Evolutionary conservation across 2,797 vertebrate species (phyloP), one percentile per base, ranked within the genome.

Genomic region (Synaphobranchus kaupii): DNA sequence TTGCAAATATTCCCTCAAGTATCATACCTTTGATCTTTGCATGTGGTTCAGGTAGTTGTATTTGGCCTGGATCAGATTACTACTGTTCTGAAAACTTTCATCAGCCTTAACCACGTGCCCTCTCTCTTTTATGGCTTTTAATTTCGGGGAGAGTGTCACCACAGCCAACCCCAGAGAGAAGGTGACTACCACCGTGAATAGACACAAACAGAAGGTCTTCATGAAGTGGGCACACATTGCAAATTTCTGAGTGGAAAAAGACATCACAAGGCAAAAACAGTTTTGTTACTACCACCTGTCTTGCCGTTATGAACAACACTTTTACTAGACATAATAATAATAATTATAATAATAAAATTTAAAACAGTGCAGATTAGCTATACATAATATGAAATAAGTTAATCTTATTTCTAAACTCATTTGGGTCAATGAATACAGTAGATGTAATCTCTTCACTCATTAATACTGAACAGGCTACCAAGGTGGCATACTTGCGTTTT

Each of bases 1-100:
- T 52, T 56, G 56, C 80, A 12, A 50, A n/a, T 28, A 68, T n/a
- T 2, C 54, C 5, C 0, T 0, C n/a, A 17, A 22, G 13, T 22
- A 47, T 89, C 82, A 81, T 93, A 96, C 94, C 93, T 96, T 93
- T n/a, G 94, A 93, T 84, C 92, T 93, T 22, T 87, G 28, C 86
- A 95, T 92, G 1, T 91, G 93, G 83, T 93, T 92, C 58, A 96
- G 89, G 92, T 95, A 96, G 68, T 91, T 92, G 87, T 90, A 95
- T 25, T 85, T 85, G 34, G 7, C 1, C 1, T 89, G 48, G 10
- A 71, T 28, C 4, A 1, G 8, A 5, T 31, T 54, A 56, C 52
- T 60, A 13, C 44, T 10, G 28, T 54, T 20, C 71, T 82, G 82
- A 0, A 47, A 60, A 48, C 34, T 66, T 25, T 48, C 85, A 28